Evolutionary conservation across 2,888 invertebrate genomes (phyloP).

Genomic region (Orthonevra nobilis): DNA sequence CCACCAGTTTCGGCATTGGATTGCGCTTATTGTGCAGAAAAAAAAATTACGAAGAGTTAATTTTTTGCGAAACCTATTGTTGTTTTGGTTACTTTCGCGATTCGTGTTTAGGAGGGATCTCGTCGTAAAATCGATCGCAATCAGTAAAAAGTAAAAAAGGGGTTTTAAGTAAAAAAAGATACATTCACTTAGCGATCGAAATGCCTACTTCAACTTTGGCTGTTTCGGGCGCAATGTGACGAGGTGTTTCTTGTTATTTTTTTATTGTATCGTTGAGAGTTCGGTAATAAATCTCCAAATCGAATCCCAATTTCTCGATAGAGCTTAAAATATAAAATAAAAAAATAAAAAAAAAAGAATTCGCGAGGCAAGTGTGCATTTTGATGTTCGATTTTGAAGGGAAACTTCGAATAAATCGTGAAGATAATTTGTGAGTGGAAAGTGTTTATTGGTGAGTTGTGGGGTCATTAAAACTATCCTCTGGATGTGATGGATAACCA

Average conservation of each 20-base stretch:
- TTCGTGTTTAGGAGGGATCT: too few species aligned
- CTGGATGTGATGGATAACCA: slow-evolving; percentile 48
- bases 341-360: not conserved
- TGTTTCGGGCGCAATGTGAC: not conserved
- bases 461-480: slow-evolving; percentile 14
- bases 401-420: slow-evolving; percentile 21
- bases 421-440: slow-evolving; percentile 29
- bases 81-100: slow-evolving; percentile 51
- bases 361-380: slow-evolving; percentile 26
- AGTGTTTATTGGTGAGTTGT: slow-evolving; percentile 30
- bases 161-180: slow-evolving; percentile 28
- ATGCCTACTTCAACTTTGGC: not conserved
- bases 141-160: slow-evolving; percentile 1
- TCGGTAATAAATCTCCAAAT: slow-evolving; percentile 51
- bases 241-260: slow-evolving; percentile 3
- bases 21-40: slow-evolving; percentile 12
- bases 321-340: slow-evolving; percentile 24
- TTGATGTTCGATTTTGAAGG: not conserved
- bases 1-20: too few species aligned
- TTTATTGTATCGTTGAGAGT: slow-evolving; percentile 3
- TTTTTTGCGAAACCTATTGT: slow-evolving; percentile 30
- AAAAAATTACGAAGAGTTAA: slow-evolving; percentile 1
- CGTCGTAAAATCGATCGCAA: slow-evolving; percentile 25
- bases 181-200: slow-evolving; percentile 13
- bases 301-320: slow-evolving; percentile 21